A percentile compares a stretch with the other conserved stretches of the same genome.
Evolutionary conservation across 2,888 invertebrate genomes (phyloP).

Genomic region (Perdita meconis): DNA sequence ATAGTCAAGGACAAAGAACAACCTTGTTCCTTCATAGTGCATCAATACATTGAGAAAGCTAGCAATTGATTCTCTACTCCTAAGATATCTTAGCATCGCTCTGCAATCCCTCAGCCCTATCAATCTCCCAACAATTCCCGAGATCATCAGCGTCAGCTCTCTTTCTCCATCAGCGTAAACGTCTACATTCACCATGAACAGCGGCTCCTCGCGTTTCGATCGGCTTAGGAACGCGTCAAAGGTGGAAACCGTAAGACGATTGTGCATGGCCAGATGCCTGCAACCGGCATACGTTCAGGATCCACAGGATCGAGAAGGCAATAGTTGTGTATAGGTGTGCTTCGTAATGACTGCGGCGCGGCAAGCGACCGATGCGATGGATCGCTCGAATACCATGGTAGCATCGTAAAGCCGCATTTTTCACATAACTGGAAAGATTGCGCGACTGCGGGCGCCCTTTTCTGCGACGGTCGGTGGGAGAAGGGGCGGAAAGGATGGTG

Average conservation of each 20-base stretch:
- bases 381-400: conserved; percentile 75
- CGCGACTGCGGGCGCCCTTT: conserved; percentile 69
- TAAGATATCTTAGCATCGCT: too few relatives aligned
- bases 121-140: conserved; percentile 16
- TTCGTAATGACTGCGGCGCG: conserved; percentile 58
- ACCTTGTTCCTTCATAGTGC: too few relatives aligned
- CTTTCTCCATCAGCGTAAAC: conserved; percentile 36
- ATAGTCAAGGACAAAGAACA: too few relatives aligned
- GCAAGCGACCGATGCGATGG: conserved; percentile 68
- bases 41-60: too few relatives aligned
- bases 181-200: conserved; percentile 51
- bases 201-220: not conserved
- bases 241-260: conserved; percentile 56
- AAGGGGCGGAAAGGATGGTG: not conserved
- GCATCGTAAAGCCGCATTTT: conserved; percentile 77
- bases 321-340: conserved; percentile 44
- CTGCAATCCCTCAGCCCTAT: too few relatives aligned
- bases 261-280: conserved; percentile 52
- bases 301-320: conserved; percentile 10
- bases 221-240: conserved; percentile 46
- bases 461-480: conserved; percentile 50
- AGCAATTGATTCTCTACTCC: too few relatives aligned
- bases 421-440: conserved; percentile 76
- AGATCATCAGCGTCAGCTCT: not conserved
- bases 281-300: conserved; percentile 16